These are phyloP conservation scores for Euwallacea similis DNA, from an alignment of 1,140 invertebrate species.

Conservation along the genomic window DNA sequence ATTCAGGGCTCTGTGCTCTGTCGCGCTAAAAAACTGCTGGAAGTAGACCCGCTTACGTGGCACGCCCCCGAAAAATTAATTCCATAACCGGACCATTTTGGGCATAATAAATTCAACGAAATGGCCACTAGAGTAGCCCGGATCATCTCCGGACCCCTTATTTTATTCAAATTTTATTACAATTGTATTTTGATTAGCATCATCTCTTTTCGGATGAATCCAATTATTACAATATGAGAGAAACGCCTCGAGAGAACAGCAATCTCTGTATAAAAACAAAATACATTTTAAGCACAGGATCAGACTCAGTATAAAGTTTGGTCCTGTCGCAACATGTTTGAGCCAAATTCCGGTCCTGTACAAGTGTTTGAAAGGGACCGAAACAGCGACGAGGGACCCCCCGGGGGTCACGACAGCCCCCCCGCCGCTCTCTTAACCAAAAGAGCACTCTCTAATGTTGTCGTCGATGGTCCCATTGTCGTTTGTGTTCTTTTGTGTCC, in stretches of 20 bases:
- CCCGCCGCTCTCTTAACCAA: slow-evolving; percentile 39
- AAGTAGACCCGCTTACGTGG: too few relatives aligned
- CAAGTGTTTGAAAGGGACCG: slow-evolving; percentile 34
- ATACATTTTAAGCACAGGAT: too few relatives aligned
- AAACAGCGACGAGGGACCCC: slow-evolving; percentile 32
- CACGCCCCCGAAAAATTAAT: slow-evolving; percentile 18
- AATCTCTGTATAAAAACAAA: too few relatives aligned
- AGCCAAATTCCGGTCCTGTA: neutral
- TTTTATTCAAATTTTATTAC: slow-evolving; percentile 32
- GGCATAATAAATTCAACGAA: slow-evolving; percentile 35
- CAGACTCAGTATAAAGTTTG: too few relatives aligned
- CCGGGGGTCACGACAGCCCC: slow-evolving; percentile 40
- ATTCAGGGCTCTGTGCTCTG: too few relatives aligned
- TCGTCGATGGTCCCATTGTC: slow-evolving; percentile 42
- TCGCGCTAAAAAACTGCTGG: too few relatives aligned
- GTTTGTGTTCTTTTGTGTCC: slow-evolving; percentile 29
- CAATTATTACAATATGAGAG: neutral
- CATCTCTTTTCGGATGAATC: slow-evolving; percentile 5
- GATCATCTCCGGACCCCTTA: neutral
- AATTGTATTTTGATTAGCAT: slow-evolving; percentile 5
- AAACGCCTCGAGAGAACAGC: too few relatives aligned
- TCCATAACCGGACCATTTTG: slow-evolving; percentile 26
- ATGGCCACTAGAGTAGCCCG: slow-evolving; percentile 37
- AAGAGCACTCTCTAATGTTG: slow-evolving; percentile 44
- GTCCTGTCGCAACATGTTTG: too few relatives aligned